Conservation (phyloP, 1,140 invertebrate species). For the Matsumurasca onukii region DNA sequence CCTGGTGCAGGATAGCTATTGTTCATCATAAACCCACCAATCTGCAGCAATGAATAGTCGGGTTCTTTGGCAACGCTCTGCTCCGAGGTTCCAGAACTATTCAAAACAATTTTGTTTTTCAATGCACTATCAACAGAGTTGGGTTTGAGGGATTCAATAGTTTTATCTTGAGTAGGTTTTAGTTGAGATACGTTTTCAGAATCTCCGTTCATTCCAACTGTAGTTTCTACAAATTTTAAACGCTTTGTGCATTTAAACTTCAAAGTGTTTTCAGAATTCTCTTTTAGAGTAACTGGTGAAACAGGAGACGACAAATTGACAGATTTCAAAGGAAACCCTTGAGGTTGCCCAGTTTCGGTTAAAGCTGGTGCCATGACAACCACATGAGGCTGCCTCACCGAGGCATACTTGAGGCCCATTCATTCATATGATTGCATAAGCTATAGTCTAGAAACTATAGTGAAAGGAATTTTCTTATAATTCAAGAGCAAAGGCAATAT, state of each 20-base stretch:
- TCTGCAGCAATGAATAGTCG: slow-evolving; percentile 32
- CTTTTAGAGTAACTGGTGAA: slow-evolving; percentile 25
- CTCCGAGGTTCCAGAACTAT: neutral
- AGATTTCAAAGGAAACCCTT: slow-evolving; percentile 52
- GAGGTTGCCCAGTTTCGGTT: slow-evolving; percentile 63
- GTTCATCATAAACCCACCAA: slow-evolving; percentile 52
- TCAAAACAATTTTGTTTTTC: neutral
- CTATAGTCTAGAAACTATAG: no score
- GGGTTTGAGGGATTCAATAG: neutral
- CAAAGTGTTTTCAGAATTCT: slow-evolving; percentile 18
- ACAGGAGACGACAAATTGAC: slow-evolving; percentile 36
- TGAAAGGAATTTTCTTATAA: no score
- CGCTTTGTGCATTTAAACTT: neutral
- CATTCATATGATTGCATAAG: slow-evolving; percentile 40
- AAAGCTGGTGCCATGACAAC: slow-evolving; percentile 73
- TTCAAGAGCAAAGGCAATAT: no score
- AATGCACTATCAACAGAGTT: neutral
- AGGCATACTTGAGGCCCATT: slow-evolving; percentile 45
- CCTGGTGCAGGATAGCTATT: slow-evolving; percentile 62
- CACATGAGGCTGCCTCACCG: slow-evolving; percentile 56
- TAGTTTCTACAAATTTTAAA: slow-evolving; percentile 10
- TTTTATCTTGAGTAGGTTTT: no score
- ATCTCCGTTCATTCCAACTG: slow-evolving; percentile 37
- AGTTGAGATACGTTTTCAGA: slow-evolving; percentile 23
- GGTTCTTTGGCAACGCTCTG: slow-evolving; percentile 13